Percentiles rank a stretch among this genome's conserved stretches.
Conservation (phyloP, 1,140 invertebrate species). For the Pollicipes pollicipes region DNA sequence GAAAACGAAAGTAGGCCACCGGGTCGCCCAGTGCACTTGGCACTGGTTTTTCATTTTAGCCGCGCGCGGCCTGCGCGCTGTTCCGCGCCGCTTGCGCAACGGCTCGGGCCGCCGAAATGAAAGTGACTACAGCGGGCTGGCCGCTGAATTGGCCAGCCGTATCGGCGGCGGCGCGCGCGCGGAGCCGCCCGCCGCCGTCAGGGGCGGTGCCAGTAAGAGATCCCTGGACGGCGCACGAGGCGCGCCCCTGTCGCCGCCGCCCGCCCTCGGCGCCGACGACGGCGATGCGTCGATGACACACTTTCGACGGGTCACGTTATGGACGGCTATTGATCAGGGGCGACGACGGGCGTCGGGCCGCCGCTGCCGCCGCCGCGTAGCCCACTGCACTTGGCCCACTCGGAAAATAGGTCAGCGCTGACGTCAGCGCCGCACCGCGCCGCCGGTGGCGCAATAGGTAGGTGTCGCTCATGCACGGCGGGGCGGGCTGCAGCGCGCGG, state of each 20-base stretch:
- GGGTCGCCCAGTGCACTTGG: not conserved
- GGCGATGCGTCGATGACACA: no score
- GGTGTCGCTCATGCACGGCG: not conserved
- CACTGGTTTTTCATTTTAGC: not conserved
- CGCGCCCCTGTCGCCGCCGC: no score
- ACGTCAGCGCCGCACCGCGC: not conserved
- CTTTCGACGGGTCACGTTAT: not conserved
- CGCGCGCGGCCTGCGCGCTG: no score
- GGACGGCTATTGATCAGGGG: not conserved
- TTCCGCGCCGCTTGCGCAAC: not conserved
- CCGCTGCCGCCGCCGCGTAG: not conserved
- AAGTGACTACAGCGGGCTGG: no score
- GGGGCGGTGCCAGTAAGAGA: not conserved
- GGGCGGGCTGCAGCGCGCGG: no score
- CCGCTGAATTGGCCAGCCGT: no score
- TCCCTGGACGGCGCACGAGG: not conserved
- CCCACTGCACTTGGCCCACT: slow-evolving; percentile 1
- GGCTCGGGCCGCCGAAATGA: no score
- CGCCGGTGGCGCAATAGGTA: not conserved
- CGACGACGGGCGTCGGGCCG: no score
- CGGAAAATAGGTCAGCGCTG: not conserved
- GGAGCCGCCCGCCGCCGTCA: not conserved
- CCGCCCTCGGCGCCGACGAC: no score
- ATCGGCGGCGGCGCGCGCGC: no score
- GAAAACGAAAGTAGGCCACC: not conserved